Conservation (phyloP, 2,113 vertebrate species). For the Oophaga pumilio region DNA sequence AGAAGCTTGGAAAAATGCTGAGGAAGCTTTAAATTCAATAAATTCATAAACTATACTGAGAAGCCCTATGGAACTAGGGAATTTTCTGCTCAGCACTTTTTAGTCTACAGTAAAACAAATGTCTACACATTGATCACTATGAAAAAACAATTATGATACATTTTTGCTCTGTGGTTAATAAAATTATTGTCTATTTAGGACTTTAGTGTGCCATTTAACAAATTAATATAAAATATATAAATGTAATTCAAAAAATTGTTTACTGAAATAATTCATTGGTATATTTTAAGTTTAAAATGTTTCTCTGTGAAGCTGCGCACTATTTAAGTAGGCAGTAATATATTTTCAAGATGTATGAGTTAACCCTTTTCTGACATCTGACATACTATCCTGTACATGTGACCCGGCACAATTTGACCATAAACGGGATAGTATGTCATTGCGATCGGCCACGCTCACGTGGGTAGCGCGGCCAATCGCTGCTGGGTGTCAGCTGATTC, state of each 20-base stretch:
- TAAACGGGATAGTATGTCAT: too few relatives aligned
- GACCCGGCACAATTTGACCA: too few relatives aligned
- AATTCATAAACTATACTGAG: constrained; percentile 48
- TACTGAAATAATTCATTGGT: background rate
- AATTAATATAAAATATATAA: background rate
- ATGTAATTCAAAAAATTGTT: background rate
- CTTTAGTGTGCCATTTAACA: background rate
- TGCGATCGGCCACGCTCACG: too few relatives aligned
- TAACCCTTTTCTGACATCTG: too few relatives aligned
- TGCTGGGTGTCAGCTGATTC: too few relatives aligned
- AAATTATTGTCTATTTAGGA: constrained; percentile 8
- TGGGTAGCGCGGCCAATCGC: too few relatives aligned
- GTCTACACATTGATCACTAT: constrained; percentile 17
- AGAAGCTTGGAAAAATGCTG: constrained; percentile 51
- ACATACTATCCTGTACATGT: too few relatives aligned
- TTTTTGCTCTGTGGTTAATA: background rate
- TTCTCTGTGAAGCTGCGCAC: background rate
- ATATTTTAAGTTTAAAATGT: background rate
- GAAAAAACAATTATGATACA: constrained; percentile 29
- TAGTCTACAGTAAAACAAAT: constrained; percentile 5
- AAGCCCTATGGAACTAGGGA: constrained; percentile 36
- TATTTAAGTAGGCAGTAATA: background rate
- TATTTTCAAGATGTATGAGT: background rate
- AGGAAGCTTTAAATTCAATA: constrained; percentile 44
- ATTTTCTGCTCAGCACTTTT: constrained; percentile 44